Evolutionary conservation across 2,888 invertebrate genomes (phyloP), one percentile per base, ranked within the genome.

Genomic region (Drosophila heteroneura): DNA sequence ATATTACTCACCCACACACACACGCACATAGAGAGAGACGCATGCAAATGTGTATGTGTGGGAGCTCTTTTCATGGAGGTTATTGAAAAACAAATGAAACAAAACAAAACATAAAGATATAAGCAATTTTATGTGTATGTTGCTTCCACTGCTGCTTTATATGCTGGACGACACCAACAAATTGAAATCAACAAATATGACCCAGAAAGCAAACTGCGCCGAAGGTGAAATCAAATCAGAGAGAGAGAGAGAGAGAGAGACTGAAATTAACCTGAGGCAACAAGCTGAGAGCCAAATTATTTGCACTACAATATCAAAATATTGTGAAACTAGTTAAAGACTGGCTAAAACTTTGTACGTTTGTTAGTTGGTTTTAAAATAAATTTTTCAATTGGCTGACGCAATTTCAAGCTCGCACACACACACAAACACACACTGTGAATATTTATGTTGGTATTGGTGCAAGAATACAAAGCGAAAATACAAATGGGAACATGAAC

Each of bases 111-210:
- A 75, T 35, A 68, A 32, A 44, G 62, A 58, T 57, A 67, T 44
- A 32, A 22, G 72, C 74, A 76, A 74, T 74, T 66, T 61, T 77
- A 67, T 66, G 54, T 79, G 64, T 67, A 59, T 53, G 53, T 58
- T 62, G 74, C 44, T 56, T 19, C 26, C 2, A 12, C 12, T 56
- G 54, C 19, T 28, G 26, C 56, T 57, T 28, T 28, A 39, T n/a
- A 35, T 28, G 60, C 51, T 37, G 58, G 68, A 58, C 69, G 66
- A 69, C 63, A 68, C 19, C 49, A 80, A 60, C 54, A 76, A 86
- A 87, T 83, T 86, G 59, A 86, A 87, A 84, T 87, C 85, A 85
- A 86, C 85, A 87, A 87, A 87, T 85, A 84, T 87, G 85, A 86
- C 85, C 85, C 85, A 86, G 88, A 86, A 86, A 87, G 66, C 62